These are phyloP conservation scores for Geophilus truncorum DNA, from an alignment of 2,888 invertebrate genomes.

Conservation along the genomic window DNA sequence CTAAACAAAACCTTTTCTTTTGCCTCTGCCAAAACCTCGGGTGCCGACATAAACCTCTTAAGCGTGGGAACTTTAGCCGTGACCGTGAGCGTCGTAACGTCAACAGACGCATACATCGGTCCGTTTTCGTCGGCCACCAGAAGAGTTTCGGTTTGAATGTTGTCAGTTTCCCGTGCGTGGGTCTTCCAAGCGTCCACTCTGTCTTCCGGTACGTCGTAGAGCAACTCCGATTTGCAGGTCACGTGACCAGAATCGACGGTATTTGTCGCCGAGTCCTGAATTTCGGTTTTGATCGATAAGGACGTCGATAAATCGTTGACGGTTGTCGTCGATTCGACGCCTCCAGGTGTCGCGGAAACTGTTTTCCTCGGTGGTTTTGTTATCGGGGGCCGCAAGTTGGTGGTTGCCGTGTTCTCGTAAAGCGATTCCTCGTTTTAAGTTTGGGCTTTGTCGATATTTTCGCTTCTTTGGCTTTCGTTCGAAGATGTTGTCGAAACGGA, in stretches of 20 bases:
- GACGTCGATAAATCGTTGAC: no score
- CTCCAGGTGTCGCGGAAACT: neutral
- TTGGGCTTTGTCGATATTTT: neutral
- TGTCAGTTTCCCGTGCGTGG: constrained; percentile 33
- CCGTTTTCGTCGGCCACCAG: neutral
- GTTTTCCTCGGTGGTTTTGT: constrained; percentile 36
- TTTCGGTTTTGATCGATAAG: no score
- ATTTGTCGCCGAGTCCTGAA: neutral
- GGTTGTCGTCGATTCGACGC: no score
- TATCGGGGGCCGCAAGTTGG: constrained; percentile 34
- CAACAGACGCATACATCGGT: constrained; percentile 22
- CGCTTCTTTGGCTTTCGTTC: neutral
- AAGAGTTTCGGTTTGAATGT: constrained; percentile 33
- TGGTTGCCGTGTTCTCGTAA: constrained; percentile 28
- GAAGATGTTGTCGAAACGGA: neutral
- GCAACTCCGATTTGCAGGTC: constrained; percentile 17
- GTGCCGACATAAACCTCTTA: constrained; percentile 13
- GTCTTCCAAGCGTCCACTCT: constrained; percentile 37
- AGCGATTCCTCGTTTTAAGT: neutral
- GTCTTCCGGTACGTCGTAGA: constrained; percentile 33
- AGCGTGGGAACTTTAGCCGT: neutral
- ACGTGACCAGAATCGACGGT: neutral
- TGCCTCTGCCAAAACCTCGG: neutral
- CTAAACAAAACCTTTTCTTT: neutral
- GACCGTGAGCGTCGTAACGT: neutral